Evolutionary conservation across 2,888 invertebrate genomes (phyloP), one percentile per base, ranked within the genome.

Genomic region (Acrobasis suavella): DNA sequence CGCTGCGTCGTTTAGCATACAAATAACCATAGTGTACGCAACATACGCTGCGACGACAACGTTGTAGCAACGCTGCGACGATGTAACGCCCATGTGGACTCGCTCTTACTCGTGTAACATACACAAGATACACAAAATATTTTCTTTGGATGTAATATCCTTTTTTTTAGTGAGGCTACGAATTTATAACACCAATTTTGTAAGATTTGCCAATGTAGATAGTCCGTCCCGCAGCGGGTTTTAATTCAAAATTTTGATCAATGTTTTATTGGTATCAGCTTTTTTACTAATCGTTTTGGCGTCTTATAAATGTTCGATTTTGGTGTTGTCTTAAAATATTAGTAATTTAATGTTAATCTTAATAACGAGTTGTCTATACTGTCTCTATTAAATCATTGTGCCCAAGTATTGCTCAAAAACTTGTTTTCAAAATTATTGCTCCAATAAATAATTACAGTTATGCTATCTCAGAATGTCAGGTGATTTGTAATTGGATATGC

Each of bases 141-240:
- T 3, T 9, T 39, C 10, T 39, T 39, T 10, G 10, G 1, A 10
- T 39, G 39, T 10, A 39, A 39, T 39, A 39, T 10, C 8, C 1
- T 42, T 42, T 46, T 14, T 14, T 12, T 52, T 73, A 79, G 74
- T 71, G 67, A 72, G 68, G 75, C 74, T 78, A 76, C 65, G 74
- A 82, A 84, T 76, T 76, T 76, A 79, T 78, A 77, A 88, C 86
- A 89, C 85, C 87, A 87, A 83, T 87, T 75, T 75, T 76, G 69
- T 81, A 83, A 84, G 74, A 74, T 72, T 74, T 82, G 87, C 83
- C 85, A 83, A 75, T 17, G 14, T 81, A 81, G 83, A 68, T 69
- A 76, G 77, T 88, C 90, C 91, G 90, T 90, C 91, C 91, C 72
- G 62, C 77, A 60, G 76, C 78, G 89, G 89, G 82, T 82, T 77